phyloP scores from a whole-genome alignment of 2,797 vertebrate species.

The Sorex maritimensis region DNA sequence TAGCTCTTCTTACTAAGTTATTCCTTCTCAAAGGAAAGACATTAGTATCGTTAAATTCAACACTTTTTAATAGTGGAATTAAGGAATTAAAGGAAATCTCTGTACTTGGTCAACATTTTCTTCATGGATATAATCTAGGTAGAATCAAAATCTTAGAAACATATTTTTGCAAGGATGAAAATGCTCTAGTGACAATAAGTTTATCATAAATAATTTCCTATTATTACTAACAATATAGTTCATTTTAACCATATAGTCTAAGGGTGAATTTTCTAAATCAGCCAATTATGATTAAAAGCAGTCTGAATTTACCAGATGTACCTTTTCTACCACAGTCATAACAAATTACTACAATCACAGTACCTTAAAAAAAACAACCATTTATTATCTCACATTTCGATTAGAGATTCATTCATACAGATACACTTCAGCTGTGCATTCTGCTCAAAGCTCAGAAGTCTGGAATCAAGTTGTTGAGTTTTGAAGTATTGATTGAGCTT shows the following conservation, averaged over 20 bases:
- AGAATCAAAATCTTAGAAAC: background rate
- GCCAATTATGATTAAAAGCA: background rate
- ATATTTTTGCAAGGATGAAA: background rate
- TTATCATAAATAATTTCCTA: constrained; percentile 6
- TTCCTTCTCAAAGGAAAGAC: background rate
- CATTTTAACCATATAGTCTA: background rate
- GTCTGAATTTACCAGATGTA: background rate
- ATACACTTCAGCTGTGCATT: background rate
- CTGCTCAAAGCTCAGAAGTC: background rate
- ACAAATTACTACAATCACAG: background rate
- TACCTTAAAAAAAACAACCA: background rate
- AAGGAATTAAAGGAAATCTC: background rate
- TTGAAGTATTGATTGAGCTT: background rate
- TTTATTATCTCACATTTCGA: background rate
- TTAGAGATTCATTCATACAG: background rate
- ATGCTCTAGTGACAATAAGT: background rate
- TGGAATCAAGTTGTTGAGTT: background rate
- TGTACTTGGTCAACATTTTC: background rate
- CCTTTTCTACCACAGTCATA: background rate
- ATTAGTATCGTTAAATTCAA: background rate
- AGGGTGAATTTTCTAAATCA: background rate
- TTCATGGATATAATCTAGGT: background rate
- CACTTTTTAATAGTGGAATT: background rate
- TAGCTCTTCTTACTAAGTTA: background rate
- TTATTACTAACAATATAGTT: background rate